phyloP scores from a whole-genome alignment of 1,140 invertebrate genomes.

The Rhynchophorus ferrugineus region DNA sequence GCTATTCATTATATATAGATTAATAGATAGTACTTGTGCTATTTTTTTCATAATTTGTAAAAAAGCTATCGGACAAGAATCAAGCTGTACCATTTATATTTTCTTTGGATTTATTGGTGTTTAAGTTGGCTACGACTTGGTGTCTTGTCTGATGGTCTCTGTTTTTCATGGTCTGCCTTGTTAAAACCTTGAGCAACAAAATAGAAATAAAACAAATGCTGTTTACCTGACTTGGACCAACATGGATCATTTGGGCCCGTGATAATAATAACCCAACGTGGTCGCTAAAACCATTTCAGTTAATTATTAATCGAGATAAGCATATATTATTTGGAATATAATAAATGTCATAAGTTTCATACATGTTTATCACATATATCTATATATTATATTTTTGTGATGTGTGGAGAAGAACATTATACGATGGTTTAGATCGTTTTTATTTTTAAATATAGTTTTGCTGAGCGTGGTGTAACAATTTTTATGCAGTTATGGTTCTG shows the following conservation, averaged over 20 bases:
- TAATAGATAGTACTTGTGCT: background rate
- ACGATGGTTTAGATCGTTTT: slow-evolving; percentile 5
- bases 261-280: slow-evolving; percentile 26
- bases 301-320: slow-evolving; percentile 27
- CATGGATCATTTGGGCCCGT: slow-evolving; percentile 20
- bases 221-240: slow-evolving; percentile 26
- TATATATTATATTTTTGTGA: slow-evolving; percentile 39
- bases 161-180: slow-evolving; percentile 7
- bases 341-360: slow-evolving; percentile 39
- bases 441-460: slow-evolving; percentile 9
- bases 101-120: no score
- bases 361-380: slow-evolving; percentile 36
- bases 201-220: slow-evolving; percentile 4
- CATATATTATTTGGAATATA: slow-evolving; percentile 34
- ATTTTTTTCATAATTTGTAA: background rate
- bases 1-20: no score
- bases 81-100: background rate
- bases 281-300: slow-evolving; percentile 15
- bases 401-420: slow-evolving; percentile 30
- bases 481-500: slow-evolving; percentile 12
- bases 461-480: slow-evolving; percentile 14
- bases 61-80: slow-evolving; percentile 1
- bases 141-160: background rate
- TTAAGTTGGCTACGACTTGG: no score
- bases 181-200: background rate